Conservation (phyloP, 2,797 vertebrate genomes). For the Phrynocephalus forsythii region DNA sequence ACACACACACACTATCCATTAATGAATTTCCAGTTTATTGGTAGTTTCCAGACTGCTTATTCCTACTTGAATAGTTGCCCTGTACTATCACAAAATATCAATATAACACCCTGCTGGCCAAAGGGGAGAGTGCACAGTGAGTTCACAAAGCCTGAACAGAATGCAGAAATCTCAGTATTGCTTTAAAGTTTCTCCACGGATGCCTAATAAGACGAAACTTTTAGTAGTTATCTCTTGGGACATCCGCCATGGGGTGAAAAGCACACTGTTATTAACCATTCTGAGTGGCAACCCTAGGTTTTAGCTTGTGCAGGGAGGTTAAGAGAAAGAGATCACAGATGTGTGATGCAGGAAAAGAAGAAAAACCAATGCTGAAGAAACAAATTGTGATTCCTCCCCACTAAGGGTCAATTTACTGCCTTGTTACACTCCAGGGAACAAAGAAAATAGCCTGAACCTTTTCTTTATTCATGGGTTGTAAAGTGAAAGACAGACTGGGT, state of each 20-base stretch:
- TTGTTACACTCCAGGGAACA: constrained; percentile 39
- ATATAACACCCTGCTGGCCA: too few species aligned
- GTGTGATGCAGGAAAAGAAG: constrained; percentile 11
- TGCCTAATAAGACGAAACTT: background rate
- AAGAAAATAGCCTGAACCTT: constrained; percentile 40
- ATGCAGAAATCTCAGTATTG: background rate
- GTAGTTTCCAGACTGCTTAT: too few species aligned
- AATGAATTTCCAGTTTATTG: too few species aligned
- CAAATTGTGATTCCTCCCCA: constrained; percentile 11
- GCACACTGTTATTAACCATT: background rate
- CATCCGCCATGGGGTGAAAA: background rate
- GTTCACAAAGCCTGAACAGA: background rate
- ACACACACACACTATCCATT: background rate
- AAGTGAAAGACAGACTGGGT: background rate
- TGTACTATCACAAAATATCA: too few species aligned
- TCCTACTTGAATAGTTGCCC: too few species aligned
- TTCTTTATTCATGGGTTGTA: constrained; percentile 42
- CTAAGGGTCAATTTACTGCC: constrained; percentile 34
- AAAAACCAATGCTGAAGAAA: constrained; percentile 8
- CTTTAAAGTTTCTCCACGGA: background rate
- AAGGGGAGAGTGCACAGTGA: background rate
- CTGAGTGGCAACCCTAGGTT: background rate
- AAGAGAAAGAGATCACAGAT: constrained; percentile 8
- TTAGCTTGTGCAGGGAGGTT: background rate
- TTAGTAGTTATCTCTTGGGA: background rate